Evolutionary conservation across 2,797 vertebrate species (phyloP), one percentile per base, ranked within the genome.

Genomic region (Neopelma chrysocephalum): DNA sequence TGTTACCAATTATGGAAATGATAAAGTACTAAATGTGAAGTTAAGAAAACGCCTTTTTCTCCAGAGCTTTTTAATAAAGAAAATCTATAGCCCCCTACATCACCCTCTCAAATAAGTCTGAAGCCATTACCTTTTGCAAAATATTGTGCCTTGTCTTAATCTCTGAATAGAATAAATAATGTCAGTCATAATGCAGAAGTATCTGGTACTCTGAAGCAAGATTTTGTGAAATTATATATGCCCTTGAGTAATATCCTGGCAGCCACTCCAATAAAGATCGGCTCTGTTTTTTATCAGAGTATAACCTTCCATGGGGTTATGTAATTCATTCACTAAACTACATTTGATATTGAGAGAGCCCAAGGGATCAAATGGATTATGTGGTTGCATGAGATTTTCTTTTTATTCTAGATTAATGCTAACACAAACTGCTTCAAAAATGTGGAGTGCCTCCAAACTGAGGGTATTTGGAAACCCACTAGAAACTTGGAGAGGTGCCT

Each of bases 81-180:
- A 70, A 45, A 42, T 51, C 6, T 60, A 31, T 53, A 58, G 3
- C 2, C 3, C 2, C 0, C 2, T 64, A 25, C 2, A 11, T 64
- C 27, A 13, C 8, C 10, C 10, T 75, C 29, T 9, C 6, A 82
- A 58, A 82, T 27, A 21, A 50, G 15, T 68, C 48, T 64, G 66
- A 70, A 90, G 50, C 5, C 9, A 58, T 43, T 75, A 31, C 12
- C 22, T 92, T 18, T 77, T 70, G 34, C 7, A 32, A 66, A 51
- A 21, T 53, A 1, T 47, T 54, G 7, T 60, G 15, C 32, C 31
- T 57, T 84, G 11, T 57, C 40, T 86, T 82, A 54, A 54, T 75
- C 5, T 87, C 42, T 18, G 20, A 75, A 48, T 54, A 72, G 29
- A 89, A 89, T 64, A 64, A 76, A 54, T 51, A 29, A 32, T 10